Evolutionary conservation across 2,888 invertebrate genomes (phyloP), one percentile per base, ranked within the genome.

Genomic region (Fissipunctia ypsillon): DNA sequence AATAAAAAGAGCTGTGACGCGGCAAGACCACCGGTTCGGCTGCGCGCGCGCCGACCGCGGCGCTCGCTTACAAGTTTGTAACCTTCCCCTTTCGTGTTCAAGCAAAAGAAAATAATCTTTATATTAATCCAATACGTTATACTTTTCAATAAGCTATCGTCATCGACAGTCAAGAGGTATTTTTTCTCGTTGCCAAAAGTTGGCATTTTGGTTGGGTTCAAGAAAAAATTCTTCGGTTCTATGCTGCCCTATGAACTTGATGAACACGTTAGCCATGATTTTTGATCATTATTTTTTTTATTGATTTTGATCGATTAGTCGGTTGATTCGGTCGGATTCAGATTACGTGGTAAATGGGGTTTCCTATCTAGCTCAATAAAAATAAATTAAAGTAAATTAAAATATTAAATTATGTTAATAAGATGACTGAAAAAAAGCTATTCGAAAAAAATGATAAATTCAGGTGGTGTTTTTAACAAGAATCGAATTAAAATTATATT

Each of bases 241-340:
- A 92, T 94, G 93, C 64, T 67, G 52, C 84, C 92, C 93, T 93
- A 88, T 90, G 91, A 93, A 91, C 89, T 93, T 91, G 94, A 94
- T 94, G 93, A 94, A 94, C 90, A 91, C 90, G 89, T 91, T 94
- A 91, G 92, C 94, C 92, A 93, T 94, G 91, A 93, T 94, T 92
- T 94, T 93, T 86, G 90, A 93, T 89, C 91, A 91, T 85, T 91
- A 83, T 88, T 88, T 86, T 86, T 84, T 83, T 69, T 73, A 69
- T 68, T 70, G 54, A 66, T 56, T 73, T 75, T 70, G 25, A 75
- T 87, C 73, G 56, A 74, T 78, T 66, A 59, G 54, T 77, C 45
- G 75, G 16, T 38, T n/a, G n/a, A 35, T 28, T 19, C 38, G 19
- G 3, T 14, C 28, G 31, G 57, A 45, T 45, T 63, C 28, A 38